phyloP scores from a whole-genome alignment of 2,113 vertebrate species.

The Tupaia tana region DNA sequence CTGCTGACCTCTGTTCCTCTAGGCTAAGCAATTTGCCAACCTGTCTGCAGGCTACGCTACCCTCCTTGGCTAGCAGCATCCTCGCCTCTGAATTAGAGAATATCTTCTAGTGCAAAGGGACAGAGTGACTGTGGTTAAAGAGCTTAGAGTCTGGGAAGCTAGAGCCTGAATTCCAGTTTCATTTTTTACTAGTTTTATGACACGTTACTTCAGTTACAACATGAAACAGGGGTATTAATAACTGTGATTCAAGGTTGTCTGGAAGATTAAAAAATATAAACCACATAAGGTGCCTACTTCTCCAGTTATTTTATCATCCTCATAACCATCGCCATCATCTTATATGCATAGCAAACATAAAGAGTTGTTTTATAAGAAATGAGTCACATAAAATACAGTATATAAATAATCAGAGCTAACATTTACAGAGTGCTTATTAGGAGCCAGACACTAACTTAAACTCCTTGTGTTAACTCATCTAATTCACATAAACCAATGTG shows the following conservation, averaged over 20 bases:
- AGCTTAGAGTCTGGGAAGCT: not conserved
- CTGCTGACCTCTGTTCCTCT: not conserved
- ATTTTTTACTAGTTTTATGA: not conserved
- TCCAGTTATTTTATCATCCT: not conserved
- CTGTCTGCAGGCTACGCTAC: no score
- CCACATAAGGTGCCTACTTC: not conserved
- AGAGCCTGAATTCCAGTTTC: not conserved
- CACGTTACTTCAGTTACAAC: not conserved
- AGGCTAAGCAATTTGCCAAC: not conserved
- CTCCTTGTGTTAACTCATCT: not conserved
- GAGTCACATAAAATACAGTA: not conserved
- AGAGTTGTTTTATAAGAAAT: constrained; percentile 18
- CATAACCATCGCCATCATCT: not conserved
- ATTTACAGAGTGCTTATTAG: not conserved
- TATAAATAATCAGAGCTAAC: not conserved
- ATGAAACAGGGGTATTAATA: not conserved
- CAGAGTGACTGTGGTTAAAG: not conserved
- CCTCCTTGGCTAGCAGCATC: not conserved
- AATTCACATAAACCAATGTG: not conserved
- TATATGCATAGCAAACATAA: not conserved
- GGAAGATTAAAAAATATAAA: not conserved
- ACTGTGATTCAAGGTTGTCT: not conserved
- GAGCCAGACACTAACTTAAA: not conserved
- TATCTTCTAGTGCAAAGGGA: not conserved
- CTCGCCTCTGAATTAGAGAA: not conserved